These are phyloP conservation scores for Himantopus leucocephalus DNA, from an alignment of 2,113 vertebrate species.

Conservation along the genomic window DNA sequence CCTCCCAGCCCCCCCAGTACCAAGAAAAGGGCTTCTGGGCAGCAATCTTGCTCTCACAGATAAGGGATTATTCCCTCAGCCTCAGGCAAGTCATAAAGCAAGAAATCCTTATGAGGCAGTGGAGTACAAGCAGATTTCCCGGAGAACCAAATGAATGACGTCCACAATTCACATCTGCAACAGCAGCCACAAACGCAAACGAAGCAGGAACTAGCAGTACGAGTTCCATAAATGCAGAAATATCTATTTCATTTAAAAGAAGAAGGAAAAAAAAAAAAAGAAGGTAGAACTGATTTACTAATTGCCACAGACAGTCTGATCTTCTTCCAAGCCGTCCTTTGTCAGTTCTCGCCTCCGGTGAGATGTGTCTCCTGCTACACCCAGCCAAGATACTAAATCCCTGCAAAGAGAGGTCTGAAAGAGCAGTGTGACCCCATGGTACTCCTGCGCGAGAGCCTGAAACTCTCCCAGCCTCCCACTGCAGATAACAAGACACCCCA, in stretches of 20 bases:
- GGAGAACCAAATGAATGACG: background rate
- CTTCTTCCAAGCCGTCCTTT: background rate
- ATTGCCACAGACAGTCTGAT: background rate
- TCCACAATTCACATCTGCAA: background rate
- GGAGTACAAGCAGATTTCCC: background rate
- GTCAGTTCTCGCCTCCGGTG: background rate
- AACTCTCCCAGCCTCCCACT: background rate
- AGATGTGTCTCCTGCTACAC: background rate
- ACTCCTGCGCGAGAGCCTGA: background rate
- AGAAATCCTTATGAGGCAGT: background rate
- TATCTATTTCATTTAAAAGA: background rate
- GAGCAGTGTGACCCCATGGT: background rate
- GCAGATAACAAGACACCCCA: background rate
- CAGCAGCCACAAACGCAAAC: background rate
- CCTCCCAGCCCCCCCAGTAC: background rate
- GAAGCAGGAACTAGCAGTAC: fast-evolving
- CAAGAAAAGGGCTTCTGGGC: background rate
- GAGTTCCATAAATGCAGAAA: background rate
- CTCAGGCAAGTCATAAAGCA: background rate
- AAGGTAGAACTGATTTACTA: background rate
- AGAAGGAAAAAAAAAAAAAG: background rate
- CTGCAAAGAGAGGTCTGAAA: background rate
- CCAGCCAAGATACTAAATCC: background rate
- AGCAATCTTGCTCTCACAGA: background rate
- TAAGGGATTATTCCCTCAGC: background rate